Percentiles rank a stretch among this genome's conserved stretches.
Evolutionary conservation across 2,888 invertebrate species (phyloP).

Genomic region (Pseudanteris insignis): DNA sequence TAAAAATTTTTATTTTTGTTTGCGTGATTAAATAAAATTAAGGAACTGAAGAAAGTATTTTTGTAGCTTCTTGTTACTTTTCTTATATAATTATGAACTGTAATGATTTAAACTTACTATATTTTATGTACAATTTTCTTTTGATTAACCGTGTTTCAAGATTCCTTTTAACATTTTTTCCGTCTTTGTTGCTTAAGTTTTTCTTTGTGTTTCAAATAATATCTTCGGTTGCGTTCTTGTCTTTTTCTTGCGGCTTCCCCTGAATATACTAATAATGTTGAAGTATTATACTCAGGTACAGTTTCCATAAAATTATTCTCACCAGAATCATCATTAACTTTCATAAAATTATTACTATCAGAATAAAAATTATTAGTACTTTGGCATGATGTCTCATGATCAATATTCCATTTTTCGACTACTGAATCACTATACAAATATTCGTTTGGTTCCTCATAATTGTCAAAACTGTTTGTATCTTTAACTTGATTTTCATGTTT

Average conservation of each 20-base stretch:
- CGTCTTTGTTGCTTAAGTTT: constrained; percentile 24
- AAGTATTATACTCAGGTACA: not conserved
- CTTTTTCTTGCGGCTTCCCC: constrained; percentile 18
- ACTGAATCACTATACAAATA: not conserved
- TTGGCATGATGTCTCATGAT: not conserved
- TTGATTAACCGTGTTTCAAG: no score
- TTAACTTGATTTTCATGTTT: constrained; percentile 5
- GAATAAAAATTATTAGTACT: not conserved
- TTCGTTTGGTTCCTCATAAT: not conserved
- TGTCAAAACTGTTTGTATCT: not conserved
- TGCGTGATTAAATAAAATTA: no score
- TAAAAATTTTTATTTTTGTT: no score
- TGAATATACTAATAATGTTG: constrained; percentile 8
- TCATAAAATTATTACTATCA: not conserved
- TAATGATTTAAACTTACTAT: no score
- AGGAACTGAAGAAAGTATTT: no score
- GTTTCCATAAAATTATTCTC: no score
- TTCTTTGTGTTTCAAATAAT: constrained; percentile 34
- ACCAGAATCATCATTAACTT: not conserved
- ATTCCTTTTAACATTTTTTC: constrained; percentile 10
- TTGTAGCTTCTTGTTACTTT: no score
- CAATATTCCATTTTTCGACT: constrained; percentile 1
- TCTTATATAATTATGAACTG: no score
- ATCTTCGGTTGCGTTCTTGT: constrained; percentile 28
- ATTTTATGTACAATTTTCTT: no score